phyloP scores from a whole-genome alignment of 1,140 invertebrate genomes.

The Conus betulinus region DNA sequence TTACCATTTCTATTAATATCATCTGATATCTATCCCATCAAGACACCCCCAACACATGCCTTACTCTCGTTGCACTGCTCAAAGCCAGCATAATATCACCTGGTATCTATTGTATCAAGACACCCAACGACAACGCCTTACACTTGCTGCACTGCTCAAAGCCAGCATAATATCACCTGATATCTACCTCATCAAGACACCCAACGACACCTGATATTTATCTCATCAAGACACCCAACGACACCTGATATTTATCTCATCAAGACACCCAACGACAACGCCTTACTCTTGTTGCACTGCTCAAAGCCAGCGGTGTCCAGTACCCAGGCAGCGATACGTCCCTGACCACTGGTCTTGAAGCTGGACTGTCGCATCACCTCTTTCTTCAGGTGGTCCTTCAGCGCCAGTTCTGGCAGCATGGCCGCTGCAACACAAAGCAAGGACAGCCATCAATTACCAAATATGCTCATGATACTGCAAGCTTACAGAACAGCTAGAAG shows the following conservation, averaged over 20 bases:
- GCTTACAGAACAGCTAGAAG: not conserved
- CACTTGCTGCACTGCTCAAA: conserved; percentile 75
- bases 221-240: not conserved
- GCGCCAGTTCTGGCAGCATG: conserved; percentile 57
- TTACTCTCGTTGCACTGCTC: conserved; percentile 75
- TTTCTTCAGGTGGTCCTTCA: conserved; percentile 50
- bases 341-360: conserved; percentile 61
- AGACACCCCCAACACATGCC: not conserved
- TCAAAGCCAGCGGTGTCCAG: conserved; percentile 75
- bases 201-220: not conserved
- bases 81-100: conserved; percentile 60
- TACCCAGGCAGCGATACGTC: conserved; percentile 75
- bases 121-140: conserved; percentile 37
- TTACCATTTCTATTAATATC: too few relatives aligned
- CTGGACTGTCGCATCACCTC: conserved; percentile 60
- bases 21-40: too few relatives aligned
- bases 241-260: conserved; percentile 55
- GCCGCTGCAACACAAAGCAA: conserved; percentile 46
- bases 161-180: conserved; percentile 68
- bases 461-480: not conserved
- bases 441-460: not conserved
- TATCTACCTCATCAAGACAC: not conserved
- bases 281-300: conserved; percentile 74
- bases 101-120: too few relatives aligned
- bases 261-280: not conserved